Conservation (phyloP, 1,140 invertebrate genomes). For the Heliconius hermathena region DNA sequence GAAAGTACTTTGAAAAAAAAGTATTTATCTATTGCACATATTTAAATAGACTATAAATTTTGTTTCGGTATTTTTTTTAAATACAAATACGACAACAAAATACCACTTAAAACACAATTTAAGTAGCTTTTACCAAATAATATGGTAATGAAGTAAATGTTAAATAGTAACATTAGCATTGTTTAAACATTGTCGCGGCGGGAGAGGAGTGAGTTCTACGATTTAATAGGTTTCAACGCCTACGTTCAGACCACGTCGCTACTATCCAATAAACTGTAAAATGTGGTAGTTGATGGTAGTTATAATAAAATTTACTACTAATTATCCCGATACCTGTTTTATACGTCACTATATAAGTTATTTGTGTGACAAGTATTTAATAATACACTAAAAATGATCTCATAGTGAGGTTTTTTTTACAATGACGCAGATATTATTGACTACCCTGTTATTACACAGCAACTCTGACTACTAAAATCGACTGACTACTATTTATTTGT, state of each 20-base stretch:
- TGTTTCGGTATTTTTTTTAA: not conserved
- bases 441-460: not conserved
- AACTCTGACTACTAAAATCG: not conserved
- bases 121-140: constrained; percentile 9
- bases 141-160: constrained; percentile 20
- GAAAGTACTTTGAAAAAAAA: too few species aligned
- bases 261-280: constrained; percentile 16
- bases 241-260: constrained; percentile 38
- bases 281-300: constrained; percentile 13
- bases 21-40: too few species aligned
- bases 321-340: not conserved
- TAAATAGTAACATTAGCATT: constrained; percentile 26
- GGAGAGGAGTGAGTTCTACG: constrained; percentile 48
- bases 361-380: constrained; percentile 1
- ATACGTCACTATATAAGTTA: constrained; percentile 1
- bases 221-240: constrained; percentile 61
- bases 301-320: constrained; percentile 1
- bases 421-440: not conserved
- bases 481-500: not conserved
- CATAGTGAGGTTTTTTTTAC: not conserved
- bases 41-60: not conserved
- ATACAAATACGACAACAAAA: not conserved
- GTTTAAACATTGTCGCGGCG: constrained; percentile 48
- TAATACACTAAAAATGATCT: not conserved
- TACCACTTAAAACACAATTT: constrained; percentile 7